Base-by-base conservation (phyloP, 2,797 vertebrate species). In the Decapterus maruadsi region DNA sequence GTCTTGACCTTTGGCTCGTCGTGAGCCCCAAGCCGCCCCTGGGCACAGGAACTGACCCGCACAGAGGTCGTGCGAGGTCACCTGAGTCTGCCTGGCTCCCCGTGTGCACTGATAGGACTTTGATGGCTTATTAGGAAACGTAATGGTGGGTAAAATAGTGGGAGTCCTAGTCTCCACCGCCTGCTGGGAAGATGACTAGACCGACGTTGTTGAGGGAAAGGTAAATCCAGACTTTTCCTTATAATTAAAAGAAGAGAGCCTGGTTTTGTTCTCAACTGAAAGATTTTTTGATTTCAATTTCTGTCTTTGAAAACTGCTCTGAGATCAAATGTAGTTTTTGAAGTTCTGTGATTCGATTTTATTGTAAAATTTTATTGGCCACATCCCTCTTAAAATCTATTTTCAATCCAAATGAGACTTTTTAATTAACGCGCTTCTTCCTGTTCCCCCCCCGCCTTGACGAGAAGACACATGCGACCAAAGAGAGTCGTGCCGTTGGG, bases 1-100 rank as follows among this genome's bases (percentile, higher is more conserved):
- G 59, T 26, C 12, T 22, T 85, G 89, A 92, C 92, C 92, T 93
- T 91, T 92, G 89, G 78, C 83, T 82, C 67, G 68, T 76, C 62
- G 54, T 26, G 71, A 87, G 81, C 82, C 85, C 72, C 22, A 1
- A 68, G 75, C 75, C 43, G 46, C 90, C 91, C 82, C 78, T 75
- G 81, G 83, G 84, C 90, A 90, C 88, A 91, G 92, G 91, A 94
- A 92, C 82, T 92, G 88, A 92, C 90, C 92, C 78, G 64, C 65
- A 43, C 75, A 83, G 66, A 90, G 92, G 92, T 93, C 91, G 80
- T 14, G 59, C 10, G 51, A 89, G 90, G 92, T 92, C 87, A 86
- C 82, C 72, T 46, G 40, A 79, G 80, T 77, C 86, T 62, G 75
- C 83, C 73, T 82, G 78, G 83, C 59, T 86, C 85, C 81, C 73